Percentiles rank a stretch among this genome's conserved stretches.
Evolutionary conservation across 1,140 invertebrate species (phyloP).

Genomic region (Formica selysi): DNA sequence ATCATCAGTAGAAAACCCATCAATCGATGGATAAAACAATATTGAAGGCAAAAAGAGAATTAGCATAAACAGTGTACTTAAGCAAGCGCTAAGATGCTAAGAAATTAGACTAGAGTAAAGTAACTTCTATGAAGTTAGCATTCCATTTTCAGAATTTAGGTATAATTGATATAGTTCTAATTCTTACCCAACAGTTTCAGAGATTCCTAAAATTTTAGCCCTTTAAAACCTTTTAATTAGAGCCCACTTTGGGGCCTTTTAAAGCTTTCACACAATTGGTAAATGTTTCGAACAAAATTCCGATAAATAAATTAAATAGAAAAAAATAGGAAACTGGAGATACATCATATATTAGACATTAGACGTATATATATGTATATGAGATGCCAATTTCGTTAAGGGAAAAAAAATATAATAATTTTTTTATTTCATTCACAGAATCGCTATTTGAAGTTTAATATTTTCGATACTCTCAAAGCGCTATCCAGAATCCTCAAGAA

Average conservation of each 20-base stretch:
- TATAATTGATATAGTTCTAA: not conserved
- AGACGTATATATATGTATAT: not conserved
- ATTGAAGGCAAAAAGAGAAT: not conserved
- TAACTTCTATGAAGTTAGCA: not conserved
- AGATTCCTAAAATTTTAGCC: too few species aligned
- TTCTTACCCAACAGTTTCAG: too few species aligned
- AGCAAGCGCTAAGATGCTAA: not conserved
- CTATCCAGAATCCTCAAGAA: not conserved
- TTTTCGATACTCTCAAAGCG: not conserved
- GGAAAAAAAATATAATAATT: not conserved
- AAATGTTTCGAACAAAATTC: not conserved
- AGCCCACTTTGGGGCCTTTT: not conserved
- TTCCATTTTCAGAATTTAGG: not conserved
- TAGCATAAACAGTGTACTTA: not conserved
- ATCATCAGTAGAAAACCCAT: slow-evolving; percentile 16
- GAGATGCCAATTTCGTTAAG: not conserved
- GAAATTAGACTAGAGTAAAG: not conserved
- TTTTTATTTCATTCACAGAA: not conserved
- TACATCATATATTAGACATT: too few species aligned
- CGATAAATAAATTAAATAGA: too few species aligned
- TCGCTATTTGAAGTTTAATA: not conserved
- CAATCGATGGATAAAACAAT: not conserved
- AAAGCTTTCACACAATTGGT: not conserved
- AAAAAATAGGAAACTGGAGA: too few species aligned
- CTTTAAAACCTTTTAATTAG: too few species aligned